phyloP scores from a whole-genome alignment of 2,797 vertebrate species.

The Dendrocincla fuliginosa region DNA sequence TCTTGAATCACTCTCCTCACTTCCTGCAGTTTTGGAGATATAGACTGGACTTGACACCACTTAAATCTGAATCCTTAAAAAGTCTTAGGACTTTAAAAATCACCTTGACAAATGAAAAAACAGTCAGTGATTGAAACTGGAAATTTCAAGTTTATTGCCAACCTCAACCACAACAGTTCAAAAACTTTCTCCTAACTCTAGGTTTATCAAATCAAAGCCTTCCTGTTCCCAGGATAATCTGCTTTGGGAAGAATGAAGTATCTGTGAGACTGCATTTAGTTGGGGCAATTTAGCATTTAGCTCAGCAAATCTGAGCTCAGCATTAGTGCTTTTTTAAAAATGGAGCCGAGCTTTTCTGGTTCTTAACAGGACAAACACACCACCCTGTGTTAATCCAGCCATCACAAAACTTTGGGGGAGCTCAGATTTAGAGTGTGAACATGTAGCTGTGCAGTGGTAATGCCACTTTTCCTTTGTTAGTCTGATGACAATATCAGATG shows the following conservation, averaged over 20 bases:
- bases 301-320: neutral
- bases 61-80: neutral
- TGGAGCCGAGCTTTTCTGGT: neutral
- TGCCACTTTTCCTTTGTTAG: neutral
- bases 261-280: neutral
- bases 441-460: neutral
- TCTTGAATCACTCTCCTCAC: neutral
- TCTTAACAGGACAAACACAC: neutral
- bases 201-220: neutral
- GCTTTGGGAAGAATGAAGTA: neutral
- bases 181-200: neutral
- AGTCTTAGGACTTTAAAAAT: neutral
- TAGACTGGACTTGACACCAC: neutral
- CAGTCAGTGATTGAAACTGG: neutral
- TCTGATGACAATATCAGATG: neutral
- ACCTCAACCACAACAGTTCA: neutral
- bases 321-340: neutral
- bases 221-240: neutral
- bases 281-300: neutral
- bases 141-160: neutral
- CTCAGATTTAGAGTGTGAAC: neutral
- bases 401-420: neutral
- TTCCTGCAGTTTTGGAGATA: neutral
- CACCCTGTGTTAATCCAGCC: neutral
- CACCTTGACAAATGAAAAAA: neutral